Base-by-base conservation (phyloP, 1,140 invertebrate genomes). In the Leucophenga varia region DNA sequence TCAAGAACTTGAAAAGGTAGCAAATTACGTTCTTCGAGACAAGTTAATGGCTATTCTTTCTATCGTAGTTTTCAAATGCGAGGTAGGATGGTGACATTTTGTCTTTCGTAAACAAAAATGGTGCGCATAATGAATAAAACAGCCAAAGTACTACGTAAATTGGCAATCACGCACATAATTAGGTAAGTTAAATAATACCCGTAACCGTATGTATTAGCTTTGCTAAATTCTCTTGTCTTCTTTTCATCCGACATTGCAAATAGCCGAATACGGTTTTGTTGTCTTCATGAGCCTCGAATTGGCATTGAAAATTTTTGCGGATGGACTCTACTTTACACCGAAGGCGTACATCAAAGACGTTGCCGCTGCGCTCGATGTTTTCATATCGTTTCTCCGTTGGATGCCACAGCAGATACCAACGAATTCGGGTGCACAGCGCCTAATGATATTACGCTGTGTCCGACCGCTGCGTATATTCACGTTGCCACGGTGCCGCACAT, bases 341-440 rank as follows among this genome's bases (percentile, higher is more conserved):
- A 98, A 99, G 77, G 97, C 97, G 1, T 90, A 98, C 54, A 89
- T 99, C 10, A 95, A 95, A 78, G 96, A 99, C 76, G 93, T 96
- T 38, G 95, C 95, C 28, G 95, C 96, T 1, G 85, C 97, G 17
- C 79, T 99, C 43, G 97, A 99, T 76, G 86, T 99, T 16, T 98
- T 98, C 69, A 98, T 99, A 65, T 89, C 96, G 20, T 98, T 98
- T 77, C 79, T 98, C 12, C 89, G 88, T 69, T 97, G 95, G 93
- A 95, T 98, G 93, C 97, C 97, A 25, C 78, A 83, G 57, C 84
- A 87, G 50, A 93, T 98, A 35, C 88, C 91, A 42, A 89, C 91
- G 10, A 93, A 93, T 75, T 97, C 95, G 12, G 83, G 86, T 7
- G 93, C 93, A 12, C 96, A 99, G 76, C 79, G 97, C 31, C 76